Evolutionary conservation across 1,140 invertebrate genomes (phyloP).

Genomic region (Drosophila santomea): DNA sequence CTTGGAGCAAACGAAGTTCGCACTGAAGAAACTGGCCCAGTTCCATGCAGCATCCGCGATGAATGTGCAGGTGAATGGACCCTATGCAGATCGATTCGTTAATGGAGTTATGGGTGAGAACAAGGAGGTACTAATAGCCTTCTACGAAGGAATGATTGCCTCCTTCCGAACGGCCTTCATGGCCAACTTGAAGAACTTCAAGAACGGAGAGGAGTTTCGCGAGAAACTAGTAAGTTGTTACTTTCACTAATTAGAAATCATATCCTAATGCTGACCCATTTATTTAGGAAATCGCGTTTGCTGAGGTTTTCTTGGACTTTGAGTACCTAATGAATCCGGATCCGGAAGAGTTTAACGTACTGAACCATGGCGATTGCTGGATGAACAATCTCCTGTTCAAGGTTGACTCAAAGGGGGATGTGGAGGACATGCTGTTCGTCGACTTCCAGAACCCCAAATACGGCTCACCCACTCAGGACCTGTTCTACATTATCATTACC

Average conservation of each 20-base stretch:
- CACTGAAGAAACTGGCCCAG: conserved; percentile 85
- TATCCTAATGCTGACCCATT: no score
- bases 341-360: conserved; percentile 86
- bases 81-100: conserved; percentile 36
- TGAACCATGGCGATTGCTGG: conserved; percentile 89
- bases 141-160: conserved; percentile 51
- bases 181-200: conserved; percentile 44
- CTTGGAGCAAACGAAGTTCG: conserved; percentile 85
- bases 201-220: conserved; percentile 53
- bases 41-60: conserved; percentile 85
- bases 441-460: conserved; percentile 73
- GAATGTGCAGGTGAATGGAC: conserved; percentile 43
- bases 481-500: conserved; percentile 68
- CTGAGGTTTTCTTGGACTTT: conserved; percentile 19
- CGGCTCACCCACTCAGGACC: conserved; percentile 56
- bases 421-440: conserved; percentile 66
- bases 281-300: conserved; percentile 1
- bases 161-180: conserved; percentile 43
- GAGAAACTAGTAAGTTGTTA: conserved; percentile 50
- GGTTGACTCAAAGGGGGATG: conserved; percentile 71
- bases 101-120: conserved; percentile 44
- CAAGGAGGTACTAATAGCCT: not conserved
- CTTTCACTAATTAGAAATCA: fast-evolving
- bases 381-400: conserved; percentile 88
- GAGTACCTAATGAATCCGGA: conserved; percentile 37